Conservation (phyloP, 92 coral and sea anemone species). For the Umimayanthus kanabou region DNA sequence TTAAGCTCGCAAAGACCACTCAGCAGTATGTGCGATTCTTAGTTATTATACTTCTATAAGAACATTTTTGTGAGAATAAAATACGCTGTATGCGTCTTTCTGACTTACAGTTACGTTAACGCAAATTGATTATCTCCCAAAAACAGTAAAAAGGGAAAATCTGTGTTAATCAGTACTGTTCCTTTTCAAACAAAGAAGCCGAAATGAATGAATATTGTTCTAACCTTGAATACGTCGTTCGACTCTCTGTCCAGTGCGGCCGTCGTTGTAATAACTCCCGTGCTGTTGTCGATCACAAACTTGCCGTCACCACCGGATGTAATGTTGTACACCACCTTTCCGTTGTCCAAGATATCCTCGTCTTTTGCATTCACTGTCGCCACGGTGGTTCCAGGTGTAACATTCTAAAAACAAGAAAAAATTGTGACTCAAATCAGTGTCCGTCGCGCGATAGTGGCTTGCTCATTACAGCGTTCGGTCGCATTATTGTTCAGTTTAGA, state of each 20-base stretch:
- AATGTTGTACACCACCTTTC: slow-evolving; percentile 54
- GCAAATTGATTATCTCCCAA: no score
- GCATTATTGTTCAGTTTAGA: no score
- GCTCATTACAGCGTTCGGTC: no score
- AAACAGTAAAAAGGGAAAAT: no score
- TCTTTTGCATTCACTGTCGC: slow-evolving; percentile 62
- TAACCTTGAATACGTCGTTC: slow-evolving; percentile 16
- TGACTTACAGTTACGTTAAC: no score
- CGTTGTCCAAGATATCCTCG: slow-evolving; percentile 56
- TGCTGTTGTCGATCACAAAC: slow-evolving; percentile 52
- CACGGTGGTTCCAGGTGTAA: slow-evolving; percentile 48
- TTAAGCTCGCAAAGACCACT: no score
- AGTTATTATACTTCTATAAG: no score
- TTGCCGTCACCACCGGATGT: slow-evolving; percentile 59
- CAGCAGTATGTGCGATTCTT: no score
- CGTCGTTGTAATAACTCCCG: slow-evolving; percentile 59
- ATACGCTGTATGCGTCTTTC: no score
- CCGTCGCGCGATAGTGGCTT: no score
- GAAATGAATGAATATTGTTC: background rate
- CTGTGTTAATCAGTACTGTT: background rate
- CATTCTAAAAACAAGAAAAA: slow-evolving; percentile 43
- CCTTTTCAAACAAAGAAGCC: background rate
- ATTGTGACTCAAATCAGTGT: background rate
- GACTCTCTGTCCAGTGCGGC: slow-evolving; percentile 45
- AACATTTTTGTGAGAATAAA: no score